Percentiles rank a stretch among this genome's conserved stretches.
Conservation (phyloP, 2,888 invertebrate genomes). For the Linnaemya tessellans region DNA sequence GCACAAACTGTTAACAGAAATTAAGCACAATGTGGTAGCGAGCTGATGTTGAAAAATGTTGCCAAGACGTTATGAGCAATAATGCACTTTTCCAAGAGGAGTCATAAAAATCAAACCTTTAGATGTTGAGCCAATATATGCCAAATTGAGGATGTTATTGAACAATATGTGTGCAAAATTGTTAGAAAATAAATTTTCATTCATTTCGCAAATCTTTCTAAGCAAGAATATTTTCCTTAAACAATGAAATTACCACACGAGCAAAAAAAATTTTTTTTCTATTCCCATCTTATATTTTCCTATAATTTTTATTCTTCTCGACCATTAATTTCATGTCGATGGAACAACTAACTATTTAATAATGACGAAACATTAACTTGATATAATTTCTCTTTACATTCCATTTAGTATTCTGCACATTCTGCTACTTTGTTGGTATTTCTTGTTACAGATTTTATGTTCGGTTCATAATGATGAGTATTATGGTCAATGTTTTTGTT, state of each 20-base stretch:
- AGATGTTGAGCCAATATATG: too few relatives aligned
- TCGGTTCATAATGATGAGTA: slow-evolving; percentile 34
- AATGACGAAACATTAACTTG: slow-evolving; percentile 33
- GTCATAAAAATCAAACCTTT: too few relatives aligned
- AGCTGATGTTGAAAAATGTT: too few relatives aligned
- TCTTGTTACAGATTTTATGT: neutral
- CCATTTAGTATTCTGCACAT: slow-evolving; percentile 5
- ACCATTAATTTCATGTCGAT: slow-evolving; percentile 39
- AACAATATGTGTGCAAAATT: too few relatives aligned
- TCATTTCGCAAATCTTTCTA: too few relatives aligned
- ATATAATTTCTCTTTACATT: neutral
- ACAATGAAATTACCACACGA: neutral
- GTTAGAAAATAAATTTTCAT: too few relatives aligned
- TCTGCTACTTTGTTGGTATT: neutral
- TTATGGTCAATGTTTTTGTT: slow-evolving; percentile 38
- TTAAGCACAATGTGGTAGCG: too few relatives aligned
- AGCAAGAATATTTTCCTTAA: too few relatives aligned
- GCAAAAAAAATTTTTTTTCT: neutral
- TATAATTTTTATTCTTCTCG: slow-evolving; percentile 9
- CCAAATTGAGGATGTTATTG: too few relatives aligned
- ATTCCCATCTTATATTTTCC: neutral
- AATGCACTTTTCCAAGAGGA: too few relatives aligned
- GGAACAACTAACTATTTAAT: slow-evolving; percentile 31
- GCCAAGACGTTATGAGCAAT: too few relatives aligned
- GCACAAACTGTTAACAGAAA: too few relatives aligned